Conservation (phyloP, 2,113 vertebrate genomes). For the Corapipo altera region DNA sequence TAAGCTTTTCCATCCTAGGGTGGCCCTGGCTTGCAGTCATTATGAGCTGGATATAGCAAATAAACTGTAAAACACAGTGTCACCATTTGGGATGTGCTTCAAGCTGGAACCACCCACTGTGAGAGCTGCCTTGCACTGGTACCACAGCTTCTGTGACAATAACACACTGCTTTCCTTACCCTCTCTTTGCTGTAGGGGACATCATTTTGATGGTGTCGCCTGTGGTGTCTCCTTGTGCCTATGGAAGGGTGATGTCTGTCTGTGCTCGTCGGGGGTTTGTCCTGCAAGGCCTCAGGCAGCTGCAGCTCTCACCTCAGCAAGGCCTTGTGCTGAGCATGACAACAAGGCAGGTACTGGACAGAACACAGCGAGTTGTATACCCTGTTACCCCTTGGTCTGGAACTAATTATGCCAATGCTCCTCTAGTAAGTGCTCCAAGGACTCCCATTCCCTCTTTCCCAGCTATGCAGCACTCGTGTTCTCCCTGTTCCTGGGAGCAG, state of each 20-base stretch:
- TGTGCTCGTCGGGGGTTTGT: slow-evolving; percentile 69
- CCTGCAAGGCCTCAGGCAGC: slow-evolving; percentile 63
- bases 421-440: not conserved
- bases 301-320: slow-evolving; percentile 52
- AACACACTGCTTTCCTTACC: not conserved
- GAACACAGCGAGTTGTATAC: too few relatives aligned
- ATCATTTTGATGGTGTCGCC: slow-evolving; percentile 73
- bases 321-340: slow-evolving; percentile 55
- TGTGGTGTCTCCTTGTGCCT: slow-evolving; percentile 58
- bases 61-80: not conserved
- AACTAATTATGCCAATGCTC: not conserved
- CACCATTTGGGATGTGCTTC: not conserved
- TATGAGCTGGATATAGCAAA: not conserved
- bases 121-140: not conserved
- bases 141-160: not conserved
- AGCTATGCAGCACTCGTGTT: not conserved
- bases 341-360: slow-evolving; percentile 66
- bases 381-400: not conserved
- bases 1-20: not conserved
- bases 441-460: not conserved
- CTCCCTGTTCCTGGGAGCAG: not conserved
- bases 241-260: slow-evolving; percentile 45
- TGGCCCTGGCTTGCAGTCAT: not conserved
- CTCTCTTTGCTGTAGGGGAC: slow-evolving; percentile 46
- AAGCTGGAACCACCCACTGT: not conserved